phyloP scores from a whole-genome alignment of 2,113 vertebrate genomes.

The Myrmecobius fasciatus region DNA sequence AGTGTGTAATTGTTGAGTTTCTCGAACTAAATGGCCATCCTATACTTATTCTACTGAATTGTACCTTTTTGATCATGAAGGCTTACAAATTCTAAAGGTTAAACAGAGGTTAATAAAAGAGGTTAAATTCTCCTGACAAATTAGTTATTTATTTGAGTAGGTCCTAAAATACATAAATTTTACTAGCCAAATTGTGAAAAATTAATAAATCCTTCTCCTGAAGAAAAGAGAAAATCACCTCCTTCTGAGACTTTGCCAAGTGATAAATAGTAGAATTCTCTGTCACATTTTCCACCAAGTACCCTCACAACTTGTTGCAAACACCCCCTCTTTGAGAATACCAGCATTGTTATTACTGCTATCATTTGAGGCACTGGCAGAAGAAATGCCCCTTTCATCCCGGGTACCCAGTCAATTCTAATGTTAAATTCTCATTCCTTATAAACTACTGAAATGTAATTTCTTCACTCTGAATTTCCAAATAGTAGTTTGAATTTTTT shows the following conservation, averaged over 20 bases:
- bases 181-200: not conserved
- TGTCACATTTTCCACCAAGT: not conserved
- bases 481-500: not conserved
- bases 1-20: not conserved
- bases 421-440: not conserved
- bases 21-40: not conserved
- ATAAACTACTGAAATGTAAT: not conserved
- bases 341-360: not conserved
- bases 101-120: not conserved
- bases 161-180: not conserved
- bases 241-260: not conserved
- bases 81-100: not conserved
- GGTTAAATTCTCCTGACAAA: not conserved
- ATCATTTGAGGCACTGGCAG: not conserved
- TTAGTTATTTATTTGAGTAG: not conserved
- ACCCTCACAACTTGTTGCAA: not conserved
- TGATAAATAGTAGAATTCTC: not conserved
- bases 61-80: not conserved
- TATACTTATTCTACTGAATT: not conserved
- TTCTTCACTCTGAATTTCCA: not conserved
- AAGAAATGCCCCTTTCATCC: not conserved
- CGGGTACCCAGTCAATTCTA: not conserved
- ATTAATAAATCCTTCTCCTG: not conserved
- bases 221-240: not conserved
- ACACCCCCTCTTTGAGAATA: not conserved